Evolutionary conservation across 2,113 vertebrate genomes (phyloP), one percentile per base, ranked within the genome.

Genomic region (Coryphaenoides rupestris): DNA sequence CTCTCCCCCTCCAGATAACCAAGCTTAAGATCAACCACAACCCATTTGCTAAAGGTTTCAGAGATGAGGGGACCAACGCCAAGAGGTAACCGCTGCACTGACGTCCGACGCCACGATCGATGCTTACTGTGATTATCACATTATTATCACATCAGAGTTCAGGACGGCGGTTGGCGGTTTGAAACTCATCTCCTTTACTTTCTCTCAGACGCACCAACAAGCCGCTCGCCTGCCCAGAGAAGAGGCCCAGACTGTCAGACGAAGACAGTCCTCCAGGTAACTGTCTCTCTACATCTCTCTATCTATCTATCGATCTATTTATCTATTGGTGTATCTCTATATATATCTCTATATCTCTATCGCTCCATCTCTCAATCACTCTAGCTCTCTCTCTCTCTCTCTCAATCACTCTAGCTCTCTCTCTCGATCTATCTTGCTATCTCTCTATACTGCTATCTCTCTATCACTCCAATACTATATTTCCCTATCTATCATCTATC

Each of bases 11-110:
- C 3, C 77, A 94, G 95, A 93, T 96, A 54, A 96, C 94, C 19
- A 96, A 93, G 71, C 88, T 96, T 71, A 96, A 96, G 88, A 96
- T 96, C 17, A 90, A 96, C 77, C 93, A 95, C 88, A 96, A 95
- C 68, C 94, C 95, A 0, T 96, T 96, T 70, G 95, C 95, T 3
- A 96, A 96, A 88, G 94, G 95, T 49, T 96, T 96, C 86, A 78
- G 95, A 1, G 94, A 95, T 33, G 93, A 94, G 13, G 91, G 92
- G 63, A 92, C 90, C 16, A 93, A 86, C 47, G 91, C 90, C 3
- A 92, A 92, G 74, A 92, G 92, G 95, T 95, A 74, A 6, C 53
- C 68, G 2, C 62, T 14, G 4, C 6, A 14, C 1, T 21, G 19
- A 21, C 13, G 22, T 55, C 19, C 14, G 10, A 22, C 19, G 21